phyloP scores from a whole-genome alignment of 2,113 vertebrate genomes.

The Phrynosoma blainvillii region DNA sequence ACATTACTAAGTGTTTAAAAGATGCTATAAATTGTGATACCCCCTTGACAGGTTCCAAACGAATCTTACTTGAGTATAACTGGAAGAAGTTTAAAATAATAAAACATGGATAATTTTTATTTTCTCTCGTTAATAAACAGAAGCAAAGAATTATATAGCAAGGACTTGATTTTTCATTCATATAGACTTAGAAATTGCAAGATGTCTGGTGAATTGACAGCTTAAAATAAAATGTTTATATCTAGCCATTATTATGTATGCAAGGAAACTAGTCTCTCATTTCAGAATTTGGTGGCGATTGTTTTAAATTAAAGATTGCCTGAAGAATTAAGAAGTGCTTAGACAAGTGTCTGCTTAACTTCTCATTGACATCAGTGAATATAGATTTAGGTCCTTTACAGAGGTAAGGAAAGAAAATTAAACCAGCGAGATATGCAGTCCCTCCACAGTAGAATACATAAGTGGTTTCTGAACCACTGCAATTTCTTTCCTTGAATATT shows the following conservation, averaged over 20 bases:
- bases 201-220: constrained; percentile 20
- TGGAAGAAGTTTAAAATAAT: constrained; percentile 51
- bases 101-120: constrained; percentile 53
- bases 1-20: constrained; percentile 32
- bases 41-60: constrained; percentile 48
- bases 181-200: neutral
- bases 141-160: constrained; percentile 25
- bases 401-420: neutral
- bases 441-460: neutral
- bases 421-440: neutral
- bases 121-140: constrained; percentile 47
- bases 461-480: neutral
- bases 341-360: neutral
- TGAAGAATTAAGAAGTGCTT: constrained; percentile 13
- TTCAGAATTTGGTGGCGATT: neutral
- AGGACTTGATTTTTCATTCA: neutral
- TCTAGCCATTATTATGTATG: neutral
- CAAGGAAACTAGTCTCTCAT: neutral
- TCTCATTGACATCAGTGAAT: neutral
- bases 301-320: constrained; percentile 14
- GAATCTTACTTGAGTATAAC: constrained; percentile 48
- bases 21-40: constrained; percentile 41
- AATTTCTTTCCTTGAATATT: fast-evolving
- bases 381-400: neutral
- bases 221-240: constrained; percentile 1